phyloP scores from a whole-genome alignment of 2,888 invertebrate genomes.

The Matsumyia berberina region DNA sequence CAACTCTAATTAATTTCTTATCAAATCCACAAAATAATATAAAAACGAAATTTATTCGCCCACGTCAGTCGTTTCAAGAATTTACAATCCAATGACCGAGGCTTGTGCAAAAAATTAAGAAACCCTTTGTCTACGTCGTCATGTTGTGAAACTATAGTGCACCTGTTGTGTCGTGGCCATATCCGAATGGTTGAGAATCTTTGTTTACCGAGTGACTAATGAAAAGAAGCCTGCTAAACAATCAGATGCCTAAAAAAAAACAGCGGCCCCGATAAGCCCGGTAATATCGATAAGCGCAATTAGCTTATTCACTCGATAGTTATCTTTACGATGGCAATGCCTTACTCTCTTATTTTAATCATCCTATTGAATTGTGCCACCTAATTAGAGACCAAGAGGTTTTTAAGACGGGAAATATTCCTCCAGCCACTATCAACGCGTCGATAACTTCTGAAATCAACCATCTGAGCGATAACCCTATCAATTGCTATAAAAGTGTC shows the following conservation, averaged over 20 bases:
- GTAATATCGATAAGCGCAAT: not conserved
- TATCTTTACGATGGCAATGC: not conserved
- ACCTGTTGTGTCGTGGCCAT: not conserved
- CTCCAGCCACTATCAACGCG: not conserved
- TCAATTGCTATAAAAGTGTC: conserved; percentile 52
- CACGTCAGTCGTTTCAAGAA: conserved; percentile 7
- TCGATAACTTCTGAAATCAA: conserved; percentile 7
- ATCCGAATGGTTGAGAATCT: no score
- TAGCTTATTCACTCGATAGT: conserved; percentile 13
- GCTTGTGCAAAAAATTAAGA: no score
- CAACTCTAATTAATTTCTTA: conserved; percentile 19
- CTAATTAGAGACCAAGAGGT: not conserved
- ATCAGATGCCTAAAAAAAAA: not conserved
- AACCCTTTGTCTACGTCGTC: no score
- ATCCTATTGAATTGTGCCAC: not conserved
- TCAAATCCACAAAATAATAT: conserved; percentile 8
- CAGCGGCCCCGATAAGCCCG: not conserved
- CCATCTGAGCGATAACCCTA: conserved; percentile 17
- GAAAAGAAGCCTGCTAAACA: not conserved
- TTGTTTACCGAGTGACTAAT: not conserved
- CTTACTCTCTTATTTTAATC: not conserved
- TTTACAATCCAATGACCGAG: conserved; percentile 9
- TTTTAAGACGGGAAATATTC: not conserved
- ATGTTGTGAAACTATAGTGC: not conserved
- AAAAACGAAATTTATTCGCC: conserved; percentile 4